Evolutionary conservation across 2,797 vertebrate genomes (phyloP).

Genomic region (Coccyzus lansbergi): DNA sequence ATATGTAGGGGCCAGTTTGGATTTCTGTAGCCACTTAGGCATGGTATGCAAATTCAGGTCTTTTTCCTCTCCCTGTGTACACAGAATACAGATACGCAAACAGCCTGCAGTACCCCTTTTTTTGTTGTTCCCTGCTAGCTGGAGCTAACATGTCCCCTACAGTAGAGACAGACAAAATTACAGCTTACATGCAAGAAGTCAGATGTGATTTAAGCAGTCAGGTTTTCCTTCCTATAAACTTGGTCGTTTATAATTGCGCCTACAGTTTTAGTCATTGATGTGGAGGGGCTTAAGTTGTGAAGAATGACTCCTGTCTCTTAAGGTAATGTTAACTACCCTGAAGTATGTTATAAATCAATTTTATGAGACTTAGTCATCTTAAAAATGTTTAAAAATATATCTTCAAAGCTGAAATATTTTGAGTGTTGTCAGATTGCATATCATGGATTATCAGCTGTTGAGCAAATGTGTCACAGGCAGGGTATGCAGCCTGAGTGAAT

Average conservation of each 20-base stretch:
- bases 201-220: neutral
- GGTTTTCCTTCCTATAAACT: neutral
- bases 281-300: neutral
- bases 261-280: neutral
- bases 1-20: neutral
- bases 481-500: neutral
- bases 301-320: neutral
- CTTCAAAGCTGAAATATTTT: slow-evolving; percentile 2
- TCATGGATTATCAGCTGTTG: neutral
- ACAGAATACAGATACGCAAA: neutral
- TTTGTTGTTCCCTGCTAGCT: neutral
- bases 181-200: neutral
- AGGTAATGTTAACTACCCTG: neutral
- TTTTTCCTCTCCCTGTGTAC: rapidly evolving
- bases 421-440: neutral
- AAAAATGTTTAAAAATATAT: neutral
- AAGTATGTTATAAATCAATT: neutral
- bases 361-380: rapidly evolving
- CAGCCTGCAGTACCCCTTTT: neutral
- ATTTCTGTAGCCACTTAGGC: neutral
- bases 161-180: neutral
- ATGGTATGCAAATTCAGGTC: neutral
- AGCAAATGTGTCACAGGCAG: neutral
- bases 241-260: neutral
- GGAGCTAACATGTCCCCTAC: neutral